Conservation (phyloP, 2,888 invertebrate species). For the Creontiades dilutus region DNA sequence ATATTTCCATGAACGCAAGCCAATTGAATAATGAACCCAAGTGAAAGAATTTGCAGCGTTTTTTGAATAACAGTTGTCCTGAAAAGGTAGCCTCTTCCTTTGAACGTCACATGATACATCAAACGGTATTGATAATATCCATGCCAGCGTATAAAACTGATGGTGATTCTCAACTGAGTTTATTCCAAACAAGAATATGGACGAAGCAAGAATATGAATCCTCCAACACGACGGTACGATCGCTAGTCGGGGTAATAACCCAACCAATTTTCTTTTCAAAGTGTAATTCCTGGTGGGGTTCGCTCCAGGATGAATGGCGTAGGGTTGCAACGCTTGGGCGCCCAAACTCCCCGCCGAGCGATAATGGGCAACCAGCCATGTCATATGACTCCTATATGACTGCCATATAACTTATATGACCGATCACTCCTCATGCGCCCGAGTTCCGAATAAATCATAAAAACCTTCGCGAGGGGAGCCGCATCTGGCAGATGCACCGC, state of each 20-base stretch:
- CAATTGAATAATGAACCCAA: too few species aligned
- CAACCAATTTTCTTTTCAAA: background rate
- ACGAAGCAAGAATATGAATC: background rate
- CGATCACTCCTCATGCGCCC: background rate
- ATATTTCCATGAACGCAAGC: too few species aligned
- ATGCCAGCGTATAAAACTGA: too few species aligned
- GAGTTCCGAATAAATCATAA: constrained; percentile 32
- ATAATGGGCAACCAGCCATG: constrained; percentile 15
- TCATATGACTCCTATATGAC: constrained; percentile 1
- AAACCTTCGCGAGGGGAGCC: background rate
- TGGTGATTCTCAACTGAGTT: too few species aligned
- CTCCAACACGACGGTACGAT: background rate
- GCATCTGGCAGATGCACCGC: constrained; percentile 34
- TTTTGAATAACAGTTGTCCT: too few species aligned
- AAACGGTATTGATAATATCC: too few species aligned
- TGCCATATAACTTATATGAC: constrained; percentile 25
- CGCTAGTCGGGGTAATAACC: background rate
- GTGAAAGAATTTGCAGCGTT: too few species aligned
- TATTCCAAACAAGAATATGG: too few species aligned
- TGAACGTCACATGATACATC: too few species aligned
- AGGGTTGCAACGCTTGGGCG: constrained; percentile 17
- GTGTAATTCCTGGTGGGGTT: constrained; percentile 4
- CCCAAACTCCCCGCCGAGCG: constrained; percentile 11
- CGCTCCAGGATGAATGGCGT: background rate
- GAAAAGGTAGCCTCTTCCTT: too few species aligned